Evolutionary conservation across 1,140 invertebrate species (phyloP).

Genomic region (Aphaenogaster ashmeadi): DNA sequence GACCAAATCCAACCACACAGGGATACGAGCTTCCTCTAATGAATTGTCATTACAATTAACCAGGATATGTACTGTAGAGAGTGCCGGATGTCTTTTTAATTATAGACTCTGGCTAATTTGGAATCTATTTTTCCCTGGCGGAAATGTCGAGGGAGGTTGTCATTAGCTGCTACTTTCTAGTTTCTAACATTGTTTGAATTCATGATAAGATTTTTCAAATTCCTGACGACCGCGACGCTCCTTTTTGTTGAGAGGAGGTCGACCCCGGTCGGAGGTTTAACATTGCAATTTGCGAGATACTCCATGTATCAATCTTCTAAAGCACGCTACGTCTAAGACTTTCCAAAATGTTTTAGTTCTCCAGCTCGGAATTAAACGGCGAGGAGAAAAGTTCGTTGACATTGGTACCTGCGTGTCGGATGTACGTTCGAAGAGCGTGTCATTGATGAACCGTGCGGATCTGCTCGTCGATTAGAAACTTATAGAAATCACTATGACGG

Average conservation of each 20-base stretch:
- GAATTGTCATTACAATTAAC: constrained; percentile 32
- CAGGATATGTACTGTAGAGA: neutral
- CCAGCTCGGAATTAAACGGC: neutral
- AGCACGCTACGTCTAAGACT: neutral
- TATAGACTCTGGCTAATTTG: neutral
- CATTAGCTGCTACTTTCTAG: neutral
- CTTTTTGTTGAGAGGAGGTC: neutral
- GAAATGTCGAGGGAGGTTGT: constrained; percentile 7
- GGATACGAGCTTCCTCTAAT: neutral
- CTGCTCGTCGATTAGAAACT: constrained; percentile 68
- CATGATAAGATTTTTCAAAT: neutral
- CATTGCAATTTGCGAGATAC: neutral
- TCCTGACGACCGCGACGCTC: neutral
- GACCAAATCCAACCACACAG: neutral
- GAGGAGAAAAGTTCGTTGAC: neutral
- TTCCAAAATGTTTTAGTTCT: neutral
- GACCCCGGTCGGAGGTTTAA: neutral
- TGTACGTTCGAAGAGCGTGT: constrained; percentile 39
- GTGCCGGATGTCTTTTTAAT: constrained; percentile 12
- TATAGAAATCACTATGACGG: constrained; percentile 54
- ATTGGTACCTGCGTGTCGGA: neutral
- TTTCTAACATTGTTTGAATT: neutral
- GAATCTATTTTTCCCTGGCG: neutral
- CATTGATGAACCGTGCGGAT: constrained; percentile 59
- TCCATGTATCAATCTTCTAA: neutral